Percentiles rank a stretch among this genome's conserved stretches.
Evolutionary conservation across 1,140 invertebrate genomes (phyloP).

Genomic region (Sipha flava): DNA sequence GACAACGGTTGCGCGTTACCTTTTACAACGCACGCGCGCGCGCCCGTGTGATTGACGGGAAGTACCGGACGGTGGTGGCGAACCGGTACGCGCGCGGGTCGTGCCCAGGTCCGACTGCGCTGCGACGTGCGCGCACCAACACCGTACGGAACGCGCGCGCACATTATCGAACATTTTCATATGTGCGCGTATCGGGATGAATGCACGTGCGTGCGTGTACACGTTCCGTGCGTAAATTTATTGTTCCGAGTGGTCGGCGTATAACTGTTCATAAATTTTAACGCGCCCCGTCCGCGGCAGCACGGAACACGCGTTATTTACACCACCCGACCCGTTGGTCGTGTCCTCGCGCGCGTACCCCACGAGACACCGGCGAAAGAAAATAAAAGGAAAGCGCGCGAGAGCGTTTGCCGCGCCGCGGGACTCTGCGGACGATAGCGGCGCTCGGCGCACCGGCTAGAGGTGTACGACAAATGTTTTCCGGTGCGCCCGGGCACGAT

Average conservation of each 20-base stretch:
- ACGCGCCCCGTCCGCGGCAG: background rate
- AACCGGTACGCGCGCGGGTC: too few relatives aligned
- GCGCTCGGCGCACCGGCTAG: background rate
- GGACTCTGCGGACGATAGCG: background rate
- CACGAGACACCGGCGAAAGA: background rate
- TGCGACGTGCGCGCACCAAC: too few relatives aligned
- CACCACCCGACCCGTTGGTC: background rate
- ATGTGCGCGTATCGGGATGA: too few relatives aligned
- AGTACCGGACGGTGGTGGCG: too few relatives aligned
- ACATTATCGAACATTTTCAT: too few relatives aligned
- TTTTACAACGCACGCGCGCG: conserved; percentile 10
- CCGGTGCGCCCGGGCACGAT: background rate
- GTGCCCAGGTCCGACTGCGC: too few relatives aligned
- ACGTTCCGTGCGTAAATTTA: too few relatives aligned
- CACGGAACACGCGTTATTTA: background rate
- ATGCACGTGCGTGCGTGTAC: too few relatives aligned
- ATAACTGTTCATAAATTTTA: conserved; percentile 1
- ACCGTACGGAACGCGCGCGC: too few relatives aligned
- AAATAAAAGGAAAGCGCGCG: background rate
- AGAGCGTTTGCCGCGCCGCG: background rate
- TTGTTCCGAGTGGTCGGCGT: too few relatives aligned
- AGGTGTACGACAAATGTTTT: conserved; percentile 3
- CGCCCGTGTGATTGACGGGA: background rate
- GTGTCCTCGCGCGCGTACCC: background rate
- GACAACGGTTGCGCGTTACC: conserved; percentile 18